phyloP scores from a whole-genome alignment of 2,113 vertebrate species.

The Gymnogyps californianus region DNA sequence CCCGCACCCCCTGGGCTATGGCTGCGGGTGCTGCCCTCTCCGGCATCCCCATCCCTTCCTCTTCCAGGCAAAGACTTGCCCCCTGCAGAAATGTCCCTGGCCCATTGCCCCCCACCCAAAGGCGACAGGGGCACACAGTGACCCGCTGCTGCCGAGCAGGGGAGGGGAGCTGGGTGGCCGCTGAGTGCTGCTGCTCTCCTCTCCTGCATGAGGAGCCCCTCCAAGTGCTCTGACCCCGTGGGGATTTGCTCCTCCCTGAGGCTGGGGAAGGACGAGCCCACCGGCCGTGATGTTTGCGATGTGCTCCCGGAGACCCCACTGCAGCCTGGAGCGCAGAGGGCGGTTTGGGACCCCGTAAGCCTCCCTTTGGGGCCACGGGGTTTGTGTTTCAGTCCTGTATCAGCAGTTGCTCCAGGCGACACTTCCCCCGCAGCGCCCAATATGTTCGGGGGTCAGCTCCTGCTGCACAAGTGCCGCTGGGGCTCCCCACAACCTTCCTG shows the following conservation, averaged over 20 bases:
- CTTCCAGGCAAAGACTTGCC: neutral
- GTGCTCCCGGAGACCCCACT: neutral
- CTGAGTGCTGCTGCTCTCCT: neutral
- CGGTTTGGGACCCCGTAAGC: accelerated
- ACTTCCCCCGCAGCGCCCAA: accelerated
- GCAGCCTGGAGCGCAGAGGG: no score
- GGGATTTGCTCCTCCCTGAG: neutral
- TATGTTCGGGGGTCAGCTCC: neutral
- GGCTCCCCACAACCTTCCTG: neutral
- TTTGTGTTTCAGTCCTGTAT: neutral
- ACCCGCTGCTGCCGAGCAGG: neutral
- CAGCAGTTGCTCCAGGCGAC: neutral
- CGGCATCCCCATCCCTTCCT: neutral
- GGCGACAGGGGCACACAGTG: neutral
- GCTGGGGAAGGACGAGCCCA: neutral
- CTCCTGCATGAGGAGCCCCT: neutral
- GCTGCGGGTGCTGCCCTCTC: neutral
- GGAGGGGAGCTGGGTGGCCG: neutral
- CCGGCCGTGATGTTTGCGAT: accelerated
- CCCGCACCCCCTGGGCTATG: accelerated
- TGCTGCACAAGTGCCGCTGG: neutral
- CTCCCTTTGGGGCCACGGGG: neutral
- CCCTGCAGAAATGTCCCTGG: neutral
- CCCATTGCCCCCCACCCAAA: neutral
- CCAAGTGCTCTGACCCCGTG: accelerated